phyloP scores from a whole-genome alignment of 2,797 vertebrate genomes.

The Harpagifer antarcticus region DNA sequence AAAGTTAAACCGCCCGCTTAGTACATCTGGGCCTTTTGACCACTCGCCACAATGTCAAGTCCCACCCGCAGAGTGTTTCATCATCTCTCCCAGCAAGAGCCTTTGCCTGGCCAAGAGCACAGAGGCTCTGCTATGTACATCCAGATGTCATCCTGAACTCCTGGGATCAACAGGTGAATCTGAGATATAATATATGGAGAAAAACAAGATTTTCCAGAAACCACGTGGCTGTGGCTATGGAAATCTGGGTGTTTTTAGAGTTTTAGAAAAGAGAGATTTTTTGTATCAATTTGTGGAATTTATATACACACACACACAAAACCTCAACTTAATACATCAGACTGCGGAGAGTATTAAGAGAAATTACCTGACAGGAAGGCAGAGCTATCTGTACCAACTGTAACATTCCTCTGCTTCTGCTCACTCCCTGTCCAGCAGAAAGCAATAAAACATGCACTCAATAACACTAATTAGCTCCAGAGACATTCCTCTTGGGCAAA shows the following conservation, averaged over 20 bases:
- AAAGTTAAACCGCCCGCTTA: conserved; percentile 63
- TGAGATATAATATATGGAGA: conserved; percentile 27
- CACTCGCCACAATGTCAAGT: conserved; percentile 77
- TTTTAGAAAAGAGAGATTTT: conserved; percentile 27
- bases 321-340: conserved; percentile 41
- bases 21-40: conserved; percentile 82
- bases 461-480: conserved; percentile 84
- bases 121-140: conserved; percentile 63
- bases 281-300: conserved; percentile 50
- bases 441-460: conserved; percentile 77
- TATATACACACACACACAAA: conserved; percentile 42
- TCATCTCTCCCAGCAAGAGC: conserved; percentile 79
- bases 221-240: conserved; percentile 32
- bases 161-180: conserved; percentile 78
- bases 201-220: conserved; percentile 25
- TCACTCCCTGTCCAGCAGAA: conserved; percentile 74
- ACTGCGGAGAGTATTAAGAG: conserved; percentile 46
- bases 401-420: conserved; percentile 72
- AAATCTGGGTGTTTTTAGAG: conserved; percentile 21
- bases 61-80: conserved; percentile 80
- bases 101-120: conserved; percentile 57
- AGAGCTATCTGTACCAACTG: conserved; percentile 66
- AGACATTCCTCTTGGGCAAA: conserved; percentile 75
- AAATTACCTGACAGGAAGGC: conserved; percentile 69
- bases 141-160: conserved; percentile 77